phyloP scores from a whole-genome alignment of 2,113 vertebrate genomes.

The Psilopsiagon aymara region DNA sequence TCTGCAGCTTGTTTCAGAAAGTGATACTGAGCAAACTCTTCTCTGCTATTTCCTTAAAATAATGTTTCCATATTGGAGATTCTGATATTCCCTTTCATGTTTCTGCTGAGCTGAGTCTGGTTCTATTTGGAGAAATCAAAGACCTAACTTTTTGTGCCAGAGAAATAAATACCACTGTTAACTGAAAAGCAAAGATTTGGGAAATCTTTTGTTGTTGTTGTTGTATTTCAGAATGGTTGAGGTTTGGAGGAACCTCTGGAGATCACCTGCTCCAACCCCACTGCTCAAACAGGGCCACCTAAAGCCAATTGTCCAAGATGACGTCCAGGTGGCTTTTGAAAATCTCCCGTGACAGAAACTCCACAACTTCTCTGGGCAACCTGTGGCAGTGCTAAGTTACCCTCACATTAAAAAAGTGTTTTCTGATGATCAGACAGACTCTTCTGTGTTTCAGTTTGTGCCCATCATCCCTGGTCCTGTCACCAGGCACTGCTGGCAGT shows the following conservation, averaged over 20 bases:
- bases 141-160: not conserved
- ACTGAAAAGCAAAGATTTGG: not conserved
- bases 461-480: not conserved
- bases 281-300: not conserved
- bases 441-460: not conserved
- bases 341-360: not conserved
- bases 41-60: not conserved
- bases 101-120: not conserved
- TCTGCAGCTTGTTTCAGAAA: not conserved
- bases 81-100: not conserved
- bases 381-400: not conserved
- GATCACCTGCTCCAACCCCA: accelerated
- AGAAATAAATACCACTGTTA: not conserved
- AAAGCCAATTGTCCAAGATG: not conserved
- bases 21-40: not conserved
- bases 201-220: not conserved
- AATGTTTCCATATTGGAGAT: not conserved
- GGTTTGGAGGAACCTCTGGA: not conserved
- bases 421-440: not conserved
- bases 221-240: not conserved
- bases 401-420: not conserved
- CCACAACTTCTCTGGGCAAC: not conserved
- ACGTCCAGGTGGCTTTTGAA: not conserved
- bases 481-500: not conserved
- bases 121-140: not conserved